Evolutionary conservation across 2,888 invertebrate genomes (phyloP).

Genomic region (Tiliacea aurago): DNA sequence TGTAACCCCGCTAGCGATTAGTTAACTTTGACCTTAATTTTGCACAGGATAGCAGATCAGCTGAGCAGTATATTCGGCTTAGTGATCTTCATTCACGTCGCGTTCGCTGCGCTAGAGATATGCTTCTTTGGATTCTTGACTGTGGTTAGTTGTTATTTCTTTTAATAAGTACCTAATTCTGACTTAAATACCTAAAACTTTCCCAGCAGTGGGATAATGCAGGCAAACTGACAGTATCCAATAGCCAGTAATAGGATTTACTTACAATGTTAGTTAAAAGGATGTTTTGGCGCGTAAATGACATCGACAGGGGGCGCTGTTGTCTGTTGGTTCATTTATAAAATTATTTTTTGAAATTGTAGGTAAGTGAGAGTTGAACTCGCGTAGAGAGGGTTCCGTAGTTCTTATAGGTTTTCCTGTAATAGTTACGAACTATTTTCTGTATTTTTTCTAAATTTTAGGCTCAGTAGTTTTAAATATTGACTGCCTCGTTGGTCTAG

Average conservation of each 20-base stretch:
- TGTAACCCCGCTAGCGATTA: neutral
- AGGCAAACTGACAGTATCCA: neutral
- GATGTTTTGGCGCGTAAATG: too few species aligned
- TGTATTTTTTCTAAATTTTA: too few species aligned
- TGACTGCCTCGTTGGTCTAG: too few species aligned
- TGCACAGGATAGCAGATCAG: conserved; percentile 58
- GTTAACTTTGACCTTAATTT: conserved; percentile 12
- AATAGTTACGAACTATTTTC: too few species aligned
- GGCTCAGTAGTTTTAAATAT: too few species aligned
- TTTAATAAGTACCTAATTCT: neutral
- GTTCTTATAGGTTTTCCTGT: too few species aligned
- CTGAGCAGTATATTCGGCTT: conserved; percentile 61
- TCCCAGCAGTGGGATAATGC: neutral
- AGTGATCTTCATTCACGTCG: conserved; percentile 63
- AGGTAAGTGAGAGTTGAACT: neutral
- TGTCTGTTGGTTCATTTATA: neutral
- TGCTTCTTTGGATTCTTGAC: conserved; percentile 68
- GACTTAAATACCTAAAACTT: neutral
- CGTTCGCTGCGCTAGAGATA: conserved; percentile 61
- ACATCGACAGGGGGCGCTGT: neutral
- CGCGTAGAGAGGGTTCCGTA: too few species aligned
- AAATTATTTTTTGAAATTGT: too few species aligned
- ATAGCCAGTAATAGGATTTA: neutral
- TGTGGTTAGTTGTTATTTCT: conserved; percentile 54
- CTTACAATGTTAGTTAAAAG: too few species aligned